phyloP scores from a whole-genome alignment of 2,888 invertebrate genomes.

The Yponomeuta sedellus region DNA sequence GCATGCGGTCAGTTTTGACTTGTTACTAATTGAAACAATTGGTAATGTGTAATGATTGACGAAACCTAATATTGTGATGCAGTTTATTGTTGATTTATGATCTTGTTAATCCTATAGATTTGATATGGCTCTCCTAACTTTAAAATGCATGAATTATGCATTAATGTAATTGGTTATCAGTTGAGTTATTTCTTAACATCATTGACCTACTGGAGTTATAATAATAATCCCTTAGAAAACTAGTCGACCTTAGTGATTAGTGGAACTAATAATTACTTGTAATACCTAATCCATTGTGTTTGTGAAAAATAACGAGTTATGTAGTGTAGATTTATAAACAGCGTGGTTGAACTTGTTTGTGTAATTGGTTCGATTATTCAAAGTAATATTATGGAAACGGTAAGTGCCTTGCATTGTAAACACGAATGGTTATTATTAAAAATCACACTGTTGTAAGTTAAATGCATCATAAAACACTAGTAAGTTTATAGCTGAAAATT shows the following conservation, averaged over 20 bases:
- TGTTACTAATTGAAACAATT: background rate
- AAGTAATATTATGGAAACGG: background rate
- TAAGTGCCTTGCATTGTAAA: conserved; percentile 6
- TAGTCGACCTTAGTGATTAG: background rate
- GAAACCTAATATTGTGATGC: background rate
- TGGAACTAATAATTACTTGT: background rate
- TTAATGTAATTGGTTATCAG: background rate
- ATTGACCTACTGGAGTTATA: background rate
- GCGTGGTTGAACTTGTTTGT: background rate
- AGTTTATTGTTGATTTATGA: background rate
- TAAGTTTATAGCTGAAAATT: conserved; percentile 21
- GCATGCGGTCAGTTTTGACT: conserved; percentile 7
- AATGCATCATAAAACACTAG: conserved; percentile 2
- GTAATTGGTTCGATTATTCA: background rate
- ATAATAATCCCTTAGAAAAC: background rate
- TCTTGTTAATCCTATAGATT: background rate
- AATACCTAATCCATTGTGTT: background rate
- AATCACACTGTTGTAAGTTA: background rate
- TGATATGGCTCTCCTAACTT: background rate
- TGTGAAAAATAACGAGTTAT: background rate
- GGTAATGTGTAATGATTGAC: background rate
- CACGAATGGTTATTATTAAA: background rate
- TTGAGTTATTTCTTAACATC: background rate
- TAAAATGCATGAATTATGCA: background rate
- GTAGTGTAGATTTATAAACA: background rate